Base-by-base conservation (phyloP, 2,797 vertebrate species). In the Sebastes umbrosus region DNA sequence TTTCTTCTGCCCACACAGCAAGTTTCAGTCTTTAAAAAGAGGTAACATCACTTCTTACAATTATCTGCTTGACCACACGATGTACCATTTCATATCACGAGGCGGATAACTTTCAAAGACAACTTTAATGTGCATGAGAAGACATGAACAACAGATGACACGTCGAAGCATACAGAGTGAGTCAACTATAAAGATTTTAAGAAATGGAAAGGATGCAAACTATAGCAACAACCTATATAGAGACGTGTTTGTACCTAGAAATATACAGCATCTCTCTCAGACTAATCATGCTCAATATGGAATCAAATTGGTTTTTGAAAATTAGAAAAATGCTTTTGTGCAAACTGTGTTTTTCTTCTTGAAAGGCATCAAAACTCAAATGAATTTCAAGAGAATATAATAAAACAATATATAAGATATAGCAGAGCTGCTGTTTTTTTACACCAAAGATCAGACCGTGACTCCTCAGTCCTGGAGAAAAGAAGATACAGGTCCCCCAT, bases 51-150 rank as follows among this genome's bases (percentile, higher is more conserved):
- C 13, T 43, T 66, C 34, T 73, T 43, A 20, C 22, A 69, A 32
- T 13, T 25, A 73, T 32, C 52, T 78, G 20, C 50, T 36, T 36
- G 3, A 64, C 22, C 4, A 14, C 2, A 24, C 14, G 54, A 54
- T 6, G 10, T 0, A 73, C 13, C 8, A 27, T 62, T 75, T 43
- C 77, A 72, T 22, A 52, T 60, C 39, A 91, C 57, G 34, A 88
- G 62, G 32, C 73, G 20, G 69, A 64, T 10, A 62, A 82, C 52
- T 77, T 90, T 90, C 78, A 90, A 84, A 87, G 81, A 88, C 58
- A 88, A 83, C 78, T 92, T 93, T 93, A 93, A 92, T 93, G 84
- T 90, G 83, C 82, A 87, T 78, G 60, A 90, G 74, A 86, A 87
- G 84, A 90, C 80, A 87, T 36, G 36, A 82, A 76, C 62, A 83